phyloP scores from a whole-genome alignment of 2,113 vertebrate species.

The Aphelocoma coerulescens region DNA sequence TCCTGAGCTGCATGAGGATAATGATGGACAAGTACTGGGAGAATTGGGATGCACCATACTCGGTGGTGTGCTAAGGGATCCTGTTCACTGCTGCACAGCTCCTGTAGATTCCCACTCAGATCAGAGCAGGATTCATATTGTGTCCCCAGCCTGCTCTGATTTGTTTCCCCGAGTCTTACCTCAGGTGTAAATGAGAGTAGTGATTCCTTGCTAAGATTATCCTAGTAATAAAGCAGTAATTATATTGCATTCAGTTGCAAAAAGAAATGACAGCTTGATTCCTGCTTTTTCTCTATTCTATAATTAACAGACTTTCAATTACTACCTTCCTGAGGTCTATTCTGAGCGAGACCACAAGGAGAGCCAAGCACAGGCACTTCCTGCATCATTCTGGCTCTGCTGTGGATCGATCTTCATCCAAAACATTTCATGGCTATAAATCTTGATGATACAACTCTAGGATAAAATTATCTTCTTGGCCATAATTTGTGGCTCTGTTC shows the following conservation, averaged over 20 bases:
- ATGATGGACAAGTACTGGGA: background rate
- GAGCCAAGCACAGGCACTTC: background rate
- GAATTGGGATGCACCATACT: background rate
- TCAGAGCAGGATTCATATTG: background rate
- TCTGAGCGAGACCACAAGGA: background rate
- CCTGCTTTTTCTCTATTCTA: background rate
- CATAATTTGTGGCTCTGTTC: background rate
- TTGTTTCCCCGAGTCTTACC: background rate
- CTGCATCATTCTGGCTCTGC: background rate
- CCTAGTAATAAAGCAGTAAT: conserved; percentile 5
- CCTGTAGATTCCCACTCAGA: background rate
- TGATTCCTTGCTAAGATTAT: background rate
- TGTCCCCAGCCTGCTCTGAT: background rate
- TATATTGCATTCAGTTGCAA: background rate
- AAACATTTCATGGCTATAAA: background rate
- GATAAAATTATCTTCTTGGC: background rate
- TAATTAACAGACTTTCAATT: conserved; percentile 28
- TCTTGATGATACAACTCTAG: background rate
- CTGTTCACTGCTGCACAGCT: fast-evolving
- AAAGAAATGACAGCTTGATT: conserved; percentile 32
- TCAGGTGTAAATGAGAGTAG: background rate
- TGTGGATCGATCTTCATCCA: background rate
- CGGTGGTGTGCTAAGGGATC: fast-evolving
- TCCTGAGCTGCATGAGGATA: fast-evolving
- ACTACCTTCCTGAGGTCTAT: background rate